These are phyloP conservation scores for Atethmia centrago DNA, from an alignment of 2,888 invertebrate genomes.

Conservation along the genomic window DNA sequence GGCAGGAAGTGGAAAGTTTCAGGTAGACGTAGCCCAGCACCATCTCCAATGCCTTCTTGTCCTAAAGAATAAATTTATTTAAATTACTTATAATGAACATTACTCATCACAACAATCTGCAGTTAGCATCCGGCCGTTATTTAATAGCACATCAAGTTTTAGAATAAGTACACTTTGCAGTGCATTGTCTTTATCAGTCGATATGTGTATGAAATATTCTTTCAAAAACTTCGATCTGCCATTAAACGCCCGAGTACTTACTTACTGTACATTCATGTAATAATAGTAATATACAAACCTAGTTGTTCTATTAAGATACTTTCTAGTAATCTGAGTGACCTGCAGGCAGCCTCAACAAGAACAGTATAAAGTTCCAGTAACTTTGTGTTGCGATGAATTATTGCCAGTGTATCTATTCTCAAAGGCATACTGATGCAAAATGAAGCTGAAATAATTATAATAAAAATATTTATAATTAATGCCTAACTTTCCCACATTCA, in stretches of 20 bases:
- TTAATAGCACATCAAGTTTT: background rate
- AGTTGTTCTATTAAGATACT: slow-evolving; percentile 91
- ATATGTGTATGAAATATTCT: background rate
- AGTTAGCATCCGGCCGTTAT: background rate
- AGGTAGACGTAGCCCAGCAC: slow-evolving; percentile 90
- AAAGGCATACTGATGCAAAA: slow-evolving; percentile 91
- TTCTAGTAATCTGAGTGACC: slow-evolving; percentile 92
- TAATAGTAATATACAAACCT: slow-evolving; percentile 73
- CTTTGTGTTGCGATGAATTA: slow-evolving; percentile 92
- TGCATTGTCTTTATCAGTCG: background rate
- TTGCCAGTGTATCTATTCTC: slow-evolving; percentile 93
- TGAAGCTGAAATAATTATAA: slow-evolving; percentile 77
- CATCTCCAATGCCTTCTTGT: slow-evolving; percentile 89
- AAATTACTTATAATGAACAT: background rate
- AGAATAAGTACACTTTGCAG: background rate
- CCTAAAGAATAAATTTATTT: slow-evolving; percentile 69
- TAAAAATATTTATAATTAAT: background rate
- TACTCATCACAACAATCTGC: background rate
- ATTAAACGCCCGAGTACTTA: background rate
- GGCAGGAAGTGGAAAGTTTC: slow-evolving; percentile 94
- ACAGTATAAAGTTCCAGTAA: slow-evolving; percentile 93
- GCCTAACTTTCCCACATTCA: background rate
- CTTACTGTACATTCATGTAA: background rate
- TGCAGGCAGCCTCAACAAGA: slow-evolving; percentile 93
- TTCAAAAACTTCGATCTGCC: background rate